Conservation (phyloP, 1,140 invertebrate species). For the Procambarus clarkii region DNA sequence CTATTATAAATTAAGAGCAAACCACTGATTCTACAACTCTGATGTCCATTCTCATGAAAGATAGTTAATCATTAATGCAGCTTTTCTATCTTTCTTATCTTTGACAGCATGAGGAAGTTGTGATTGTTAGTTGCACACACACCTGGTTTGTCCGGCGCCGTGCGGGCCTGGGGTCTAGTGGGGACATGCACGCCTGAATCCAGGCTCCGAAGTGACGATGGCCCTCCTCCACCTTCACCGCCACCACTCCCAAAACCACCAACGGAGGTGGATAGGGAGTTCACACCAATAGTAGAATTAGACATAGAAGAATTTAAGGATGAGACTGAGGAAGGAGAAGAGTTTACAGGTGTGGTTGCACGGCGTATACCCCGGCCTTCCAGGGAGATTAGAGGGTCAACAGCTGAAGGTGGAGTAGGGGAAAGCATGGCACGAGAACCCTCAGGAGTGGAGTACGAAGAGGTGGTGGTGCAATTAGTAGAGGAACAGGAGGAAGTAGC, state of each 20-base stretch:
- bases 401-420: constrained; percentile 20
- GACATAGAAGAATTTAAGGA: constrained; percentile 35
- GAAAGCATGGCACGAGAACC: constrained; percentile 16
- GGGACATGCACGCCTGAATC: constrained; percentile 55
- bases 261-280: constrained; percentile 39
- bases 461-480: background rate
- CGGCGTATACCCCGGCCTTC: constrained; percentile 13
- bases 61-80: no score
- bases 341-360: constrained; percentile 44
- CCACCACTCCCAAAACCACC: constrained; percentile 27
- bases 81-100: background rate
- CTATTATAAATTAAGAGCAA: no score
- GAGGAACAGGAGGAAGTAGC: constrained; percentile 9
- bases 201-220: constrained; percentile 36
- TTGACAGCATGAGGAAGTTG: constrained; percentile 22
- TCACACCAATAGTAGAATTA: constrained; percentile 11
- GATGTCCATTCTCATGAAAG: no score
- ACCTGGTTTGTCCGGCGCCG: constrained; percentile 58
- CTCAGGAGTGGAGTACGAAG: constrained; percentile 22
- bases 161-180: constrained; percentile 48
- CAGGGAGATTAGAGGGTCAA: constrained; percentile 25
- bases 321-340: constrained; percentile 45
- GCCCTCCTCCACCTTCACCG: constrained; percentile 27
- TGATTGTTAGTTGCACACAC: constrained; percentile 41
- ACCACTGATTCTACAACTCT: no score